Evolutionary conservation across 2,888 invertebrate genomes (phyloP), one percentile per base, ranked within the genome.

Genomic region (Agriopis leucophaearia): DNA sequence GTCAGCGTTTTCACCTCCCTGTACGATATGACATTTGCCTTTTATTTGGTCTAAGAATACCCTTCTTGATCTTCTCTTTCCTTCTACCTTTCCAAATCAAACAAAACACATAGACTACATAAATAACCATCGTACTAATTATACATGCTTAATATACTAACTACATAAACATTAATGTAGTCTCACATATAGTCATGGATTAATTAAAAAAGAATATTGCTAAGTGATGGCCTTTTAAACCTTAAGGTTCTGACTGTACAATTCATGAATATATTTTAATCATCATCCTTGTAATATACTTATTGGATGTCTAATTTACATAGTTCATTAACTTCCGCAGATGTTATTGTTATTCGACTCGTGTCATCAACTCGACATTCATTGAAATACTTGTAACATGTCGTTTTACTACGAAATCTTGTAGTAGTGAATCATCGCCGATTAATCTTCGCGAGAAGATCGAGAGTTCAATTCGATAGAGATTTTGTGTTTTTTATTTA

Each of bases 281-380:
- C 50, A 42, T 47, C 58, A 54, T 58, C 63, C 62, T 62, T 66
- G 60, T 65, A 65, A 69, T 66, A 69, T 71, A 58, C 47, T 47
- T 47, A 67, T 66, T 66, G 67, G 70, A 61, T 64, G 64, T 52
- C 51, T 68, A 70, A 74, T 72, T 73, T 66, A 63, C 70, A 69
- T 73, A 75, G 75, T 76, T 74, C 76, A 77, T 69, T 71, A 77
- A 73, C 74, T 74, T 73, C 64, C 72, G 59, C 56, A 63, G 57
- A 50, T 55, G 40, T 64, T 44, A 70, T 77, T 66, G 71, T 67
- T 72, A 74, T 76, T 76, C 76, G 38, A 62, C 55, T 38, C 56
- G 45, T 13, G 60, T 47, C 45, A 62, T 36, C 56, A 16, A 51
- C 64, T 61, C 45, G 66, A 66, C 55, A 69, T 71, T 62, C 64